Conservation (phyloP, 2,113 vertebrate genomes). For the Gnathonemus echidnorhynchus region DNA sequence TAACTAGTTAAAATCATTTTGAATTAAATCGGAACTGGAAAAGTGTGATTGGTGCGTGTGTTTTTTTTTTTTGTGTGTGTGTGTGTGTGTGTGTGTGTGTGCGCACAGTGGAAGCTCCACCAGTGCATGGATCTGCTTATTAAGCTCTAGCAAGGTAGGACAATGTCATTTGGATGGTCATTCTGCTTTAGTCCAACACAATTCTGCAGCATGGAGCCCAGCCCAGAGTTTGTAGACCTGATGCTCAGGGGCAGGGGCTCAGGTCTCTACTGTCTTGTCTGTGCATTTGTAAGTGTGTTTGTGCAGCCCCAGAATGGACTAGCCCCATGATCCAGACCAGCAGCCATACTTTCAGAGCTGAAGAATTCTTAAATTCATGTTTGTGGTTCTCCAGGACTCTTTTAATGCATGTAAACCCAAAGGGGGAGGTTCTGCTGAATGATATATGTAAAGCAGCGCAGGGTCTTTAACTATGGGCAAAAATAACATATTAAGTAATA, state of each 20-base stretch:
- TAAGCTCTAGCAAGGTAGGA: not conserved
- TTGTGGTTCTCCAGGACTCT: not conserved
- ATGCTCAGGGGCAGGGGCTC: not conserved
- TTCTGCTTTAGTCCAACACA: not conserved
- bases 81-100: not conserved
- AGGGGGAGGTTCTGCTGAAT: not conserved
- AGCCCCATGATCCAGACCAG: not conserved
- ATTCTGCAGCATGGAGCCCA: not conserved
- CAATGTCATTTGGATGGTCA: not conserved
- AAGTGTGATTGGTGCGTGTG: not conserved
- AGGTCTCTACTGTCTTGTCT: not conserved
- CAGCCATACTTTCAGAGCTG: not conserved
- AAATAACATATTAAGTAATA: not conserved
- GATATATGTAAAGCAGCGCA: not conserved
- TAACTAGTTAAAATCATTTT: not conserved
- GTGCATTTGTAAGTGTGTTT: constrained; percentile 1
- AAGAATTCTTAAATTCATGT: not conserved
- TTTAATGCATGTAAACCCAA: not conserved
- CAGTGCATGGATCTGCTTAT: not conserved
- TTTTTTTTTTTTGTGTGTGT: not conserved
- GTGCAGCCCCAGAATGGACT: not conserved
- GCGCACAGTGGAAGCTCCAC: not conserved
- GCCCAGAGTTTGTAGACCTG: not conserved
- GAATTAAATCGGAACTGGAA: not conserved
- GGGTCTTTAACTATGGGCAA: not conserved